phyloP scores from a whole-genome alignment of 1,140 invertebrate species.

The Aphis craccivora region DNA sequence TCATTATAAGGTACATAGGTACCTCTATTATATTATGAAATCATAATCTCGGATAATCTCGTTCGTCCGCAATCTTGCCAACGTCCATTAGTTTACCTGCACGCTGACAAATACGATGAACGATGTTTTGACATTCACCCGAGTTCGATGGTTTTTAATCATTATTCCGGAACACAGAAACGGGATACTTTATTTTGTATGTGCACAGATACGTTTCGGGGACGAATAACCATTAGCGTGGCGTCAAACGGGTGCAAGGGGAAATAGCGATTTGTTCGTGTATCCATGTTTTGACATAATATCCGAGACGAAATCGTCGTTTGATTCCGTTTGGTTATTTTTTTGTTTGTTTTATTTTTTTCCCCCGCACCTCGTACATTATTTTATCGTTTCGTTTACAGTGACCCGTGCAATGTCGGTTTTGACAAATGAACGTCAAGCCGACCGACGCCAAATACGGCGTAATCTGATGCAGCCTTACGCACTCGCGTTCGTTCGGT shows the following conservation, averaged over 20 bases:
- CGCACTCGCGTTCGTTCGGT: background rate
- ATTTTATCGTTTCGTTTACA: background rate
- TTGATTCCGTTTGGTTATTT: background rate
- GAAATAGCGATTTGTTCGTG: slow-evolving; percentile 25
- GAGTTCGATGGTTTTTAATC: background rate
- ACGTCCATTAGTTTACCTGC: background rate
- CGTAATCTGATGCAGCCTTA: slow-evolving; percentile 55
- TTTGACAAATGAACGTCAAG: slow-evolving; percentile 48
- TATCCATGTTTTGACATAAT: slow-evolving; percentile 48
- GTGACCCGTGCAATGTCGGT: slow-evolving; percentile 32
- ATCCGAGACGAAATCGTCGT: slow-evolving; percentile 42
- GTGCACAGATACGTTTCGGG: background rate
- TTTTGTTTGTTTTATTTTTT: background rate
- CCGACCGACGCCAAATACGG: slow-evolving; percentile 45
- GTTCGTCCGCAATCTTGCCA: background rate
- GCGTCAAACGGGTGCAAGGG: slow-evolving; percentile 40
- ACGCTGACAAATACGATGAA: background rate
- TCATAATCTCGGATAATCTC: background rate
- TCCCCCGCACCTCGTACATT: background rate
- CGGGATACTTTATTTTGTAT: slow-evolving; percentile 25
- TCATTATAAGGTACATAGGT: background rate
- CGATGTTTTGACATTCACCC: slow-evolving; percentile 18
- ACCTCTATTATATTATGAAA: background rate
- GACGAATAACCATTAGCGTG: slow-evolving; percentile 53
- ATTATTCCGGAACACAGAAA: slow-evolving; percentile 17